Percentiles rank a stretch among this genome's conserved stretches.
phyloP scores from a whole-genome alignment of 1,140 invertebrate species.

The Drosophila quadrilineata region DNA sequence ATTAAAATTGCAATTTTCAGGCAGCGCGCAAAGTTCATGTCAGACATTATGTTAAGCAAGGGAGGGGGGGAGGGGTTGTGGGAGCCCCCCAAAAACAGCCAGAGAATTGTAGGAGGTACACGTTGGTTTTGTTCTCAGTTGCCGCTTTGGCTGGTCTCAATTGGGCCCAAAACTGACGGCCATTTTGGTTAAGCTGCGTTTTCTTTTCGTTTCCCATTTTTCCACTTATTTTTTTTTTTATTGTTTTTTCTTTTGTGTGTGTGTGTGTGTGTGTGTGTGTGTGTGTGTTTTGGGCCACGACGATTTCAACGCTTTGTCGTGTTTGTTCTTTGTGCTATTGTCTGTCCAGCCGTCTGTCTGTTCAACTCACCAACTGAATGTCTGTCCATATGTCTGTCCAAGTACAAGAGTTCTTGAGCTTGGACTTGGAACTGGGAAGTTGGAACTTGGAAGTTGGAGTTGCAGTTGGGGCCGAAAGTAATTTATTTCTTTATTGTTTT shows the following conservation, averaged over 20 bases:
- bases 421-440: conserved; percentile 8
- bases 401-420: conserved; percentile 73
- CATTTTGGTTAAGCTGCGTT: conserved; percentile 53
- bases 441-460: conserved; percentile 25
- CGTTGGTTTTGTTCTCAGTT: conserved; percentile 32
- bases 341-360: conserved; percentile 25
- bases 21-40: conserved; percentile 79
- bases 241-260: no score
- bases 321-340: conserved; percentile 62
- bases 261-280: conserved; percentile 31
- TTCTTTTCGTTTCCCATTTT: no score
- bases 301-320: conserved; percentile 80
- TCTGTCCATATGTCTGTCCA: conserved; percentile 9
- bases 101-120: conserved; percentile 63
- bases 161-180: conserved; percentile 56
- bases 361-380: neutral
- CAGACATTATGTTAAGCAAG: conserved; percentile 62
- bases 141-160: conserved; percentile 69
- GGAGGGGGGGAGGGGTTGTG: neutral
- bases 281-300: conserved; percentile 46
- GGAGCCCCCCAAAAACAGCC: no score
- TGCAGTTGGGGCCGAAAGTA: conserved; percentile 73
- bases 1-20: conserved; percentile 81
- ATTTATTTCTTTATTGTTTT: conserved; percentile 81
- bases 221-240: no score